Percentiles rank a stretch among this genome's conserved stretches.
phyloP scores from a whole-genome alignment of 1,140 invertebrate genomes.

The Lutraria rhynchaena region DNA sequence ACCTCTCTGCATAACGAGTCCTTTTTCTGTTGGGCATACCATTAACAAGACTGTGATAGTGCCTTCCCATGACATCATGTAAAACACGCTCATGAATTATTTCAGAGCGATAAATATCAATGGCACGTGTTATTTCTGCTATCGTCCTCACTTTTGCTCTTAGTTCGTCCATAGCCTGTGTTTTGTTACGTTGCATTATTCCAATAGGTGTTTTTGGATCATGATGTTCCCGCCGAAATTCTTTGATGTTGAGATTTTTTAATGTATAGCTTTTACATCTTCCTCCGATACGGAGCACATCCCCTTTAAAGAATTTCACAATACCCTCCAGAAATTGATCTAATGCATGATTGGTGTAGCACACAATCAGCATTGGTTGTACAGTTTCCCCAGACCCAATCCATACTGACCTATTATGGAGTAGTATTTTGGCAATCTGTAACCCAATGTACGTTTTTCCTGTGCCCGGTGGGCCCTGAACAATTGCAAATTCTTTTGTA shows the following conservation, averaged over 20 bases:
- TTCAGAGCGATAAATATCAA: neutral
- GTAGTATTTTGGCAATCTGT: conserved; percentile 79
- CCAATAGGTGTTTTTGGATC: neutral
- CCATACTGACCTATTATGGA: conserved; percentile 76
- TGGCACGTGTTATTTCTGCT: neutral
- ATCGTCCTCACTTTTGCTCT: neutral
- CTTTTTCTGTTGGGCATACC: neutral
- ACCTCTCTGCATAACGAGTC: neutral
- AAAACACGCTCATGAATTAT: conserved; percentile 1
- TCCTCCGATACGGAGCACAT: conserved; percentile 88
- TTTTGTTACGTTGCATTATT: conserved; percentile 10
- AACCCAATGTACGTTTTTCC: conserved; percentile 80
- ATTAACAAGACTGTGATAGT: neutral
- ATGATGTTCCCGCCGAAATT: neutral
- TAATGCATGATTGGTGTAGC: conserved; percentile 93
- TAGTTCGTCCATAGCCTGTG: neutral
- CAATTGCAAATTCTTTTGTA: conserved; percentile 85
- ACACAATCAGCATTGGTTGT: conserved; percentile 89
- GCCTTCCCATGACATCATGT: neutral
- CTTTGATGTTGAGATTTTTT: conserved; percentile 20
- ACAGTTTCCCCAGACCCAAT: neutral
- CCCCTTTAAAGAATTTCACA: conserved; percentile 57
- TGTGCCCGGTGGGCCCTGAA: conserved; percentile 86
- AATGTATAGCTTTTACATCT: conserved; percentile 79
- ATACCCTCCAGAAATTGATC: conserved; percentile 92